phyloP scores from a whole-genome alignment of 2,888 invertebrate genomes.

The Troides oblongomaculatus region DNA sequence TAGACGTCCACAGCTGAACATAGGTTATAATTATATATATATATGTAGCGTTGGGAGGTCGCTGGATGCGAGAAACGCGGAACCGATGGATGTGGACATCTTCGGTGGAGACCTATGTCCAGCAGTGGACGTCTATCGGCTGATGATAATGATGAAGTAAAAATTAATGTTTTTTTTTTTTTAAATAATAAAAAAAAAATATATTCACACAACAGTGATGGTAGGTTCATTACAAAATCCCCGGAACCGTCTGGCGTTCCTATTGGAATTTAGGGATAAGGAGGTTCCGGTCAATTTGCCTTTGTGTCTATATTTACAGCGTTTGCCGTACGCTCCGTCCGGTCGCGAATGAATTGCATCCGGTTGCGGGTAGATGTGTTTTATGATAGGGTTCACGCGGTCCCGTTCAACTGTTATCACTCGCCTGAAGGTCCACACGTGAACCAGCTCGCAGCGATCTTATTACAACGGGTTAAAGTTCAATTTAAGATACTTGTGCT shows the following conservation, averaged over 20 bases:
- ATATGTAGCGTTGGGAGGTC: too few relatives aligned
- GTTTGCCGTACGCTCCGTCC: conserved; percentile 36
- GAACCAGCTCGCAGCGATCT: neutral
- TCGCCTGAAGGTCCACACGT: conserved; percentile 8
- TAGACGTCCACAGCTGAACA: too few relatives aligned
- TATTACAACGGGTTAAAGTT: conserved; percentile 1
- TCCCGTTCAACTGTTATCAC: conserved; percentile 17
- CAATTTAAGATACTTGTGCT: neutral
- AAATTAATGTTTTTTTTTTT: too few relatives aligned
- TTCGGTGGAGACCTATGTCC: too few relatives aligned
- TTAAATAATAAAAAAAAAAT: too few relatives aligned
- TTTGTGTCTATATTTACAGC: conserved; percentile 37
- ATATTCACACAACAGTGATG: too few relatives aligned
- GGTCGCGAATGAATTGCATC: conserved; percentile 42
- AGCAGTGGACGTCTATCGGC: too few relatives aligned
- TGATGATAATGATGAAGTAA: too few relatives aligned
- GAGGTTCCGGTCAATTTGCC: conserved; percentile 39
- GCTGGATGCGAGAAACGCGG: too few relatives aligned
- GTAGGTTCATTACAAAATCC: neutral
- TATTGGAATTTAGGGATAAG: conserved; percentile 5
- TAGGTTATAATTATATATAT: too few relatives aligned
- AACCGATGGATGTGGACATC: too few relatives aligned
- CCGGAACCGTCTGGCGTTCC: neutral
- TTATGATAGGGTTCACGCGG: conserved; percentile 28
- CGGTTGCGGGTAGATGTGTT: conserved; percentile 31